Evolutionary conservation across 1,140 invertebrate species (phyloP), one percentile per base, ranked within the genome.

Genomic region (Monochamus saltuarius): DNA sequence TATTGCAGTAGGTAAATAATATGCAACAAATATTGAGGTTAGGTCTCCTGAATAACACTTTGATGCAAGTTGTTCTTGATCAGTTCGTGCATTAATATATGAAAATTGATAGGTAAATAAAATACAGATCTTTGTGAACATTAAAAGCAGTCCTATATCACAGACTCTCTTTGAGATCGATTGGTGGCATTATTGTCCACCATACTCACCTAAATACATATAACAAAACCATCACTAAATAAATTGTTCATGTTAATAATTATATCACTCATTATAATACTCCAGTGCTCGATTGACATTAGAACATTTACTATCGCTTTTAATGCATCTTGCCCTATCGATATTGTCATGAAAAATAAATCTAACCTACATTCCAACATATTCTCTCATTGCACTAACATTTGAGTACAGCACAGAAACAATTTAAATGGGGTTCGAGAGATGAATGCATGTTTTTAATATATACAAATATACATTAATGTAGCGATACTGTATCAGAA

Each of bases 81-180:
- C 64, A 70, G 63, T 72, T 68, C 60, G 61, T 70, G 62, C 64
- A 65, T 67, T 45, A 62, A 69, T 55, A 51, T 67, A 70, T 65
- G 52, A 66, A 69, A 69, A 65, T 65, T 64, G 52, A 66, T 59
- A 67, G 60, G 64, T 66, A 55, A 68, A 70, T 69, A 69, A 75
- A 72, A 73, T 72, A 76, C 73, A 76, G 72, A 75, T 76, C 73
- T 76, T 72, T 73, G 63, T 73, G 64, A 73, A 74, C 58, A 69
- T 75, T 71, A 76, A 74, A 75, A 76, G 72, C 72, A 73, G 64
- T 72, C 69, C 71, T 73, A 74, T 75, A 75, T 76, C 73, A 76
- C 74, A 75, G 64, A 67, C 66, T 73, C 71, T 64, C 62, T 64
- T 67, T 72, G 71, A 76, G 73, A 74, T 76, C 70, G 69, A 73